Percentiles rank a stretch among this genome's conserved stretches.
Evolutionary conservation across 2,888 invertebrate genomes (phyloP).

Genomic region (Pteria penguin): DNA sequence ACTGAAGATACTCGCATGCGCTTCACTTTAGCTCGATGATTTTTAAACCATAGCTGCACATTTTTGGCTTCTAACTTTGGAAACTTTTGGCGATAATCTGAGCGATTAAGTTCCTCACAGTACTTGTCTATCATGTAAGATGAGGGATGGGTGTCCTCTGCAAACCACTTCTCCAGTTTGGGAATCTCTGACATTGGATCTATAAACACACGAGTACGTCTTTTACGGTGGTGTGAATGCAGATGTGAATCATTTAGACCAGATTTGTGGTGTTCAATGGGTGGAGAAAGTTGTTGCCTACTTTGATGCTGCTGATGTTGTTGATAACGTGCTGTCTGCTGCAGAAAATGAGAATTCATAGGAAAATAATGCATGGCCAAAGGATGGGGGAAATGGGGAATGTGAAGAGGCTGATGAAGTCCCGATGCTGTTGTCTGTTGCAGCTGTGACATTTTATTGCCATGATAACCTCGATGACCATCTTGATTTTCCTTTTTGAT

Average conservation of each 20-base stretch:
- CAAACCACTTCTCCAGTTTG: slow-evolving; percentile 89
- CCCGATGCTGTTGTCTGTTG: slow-evolving; percentile 47
- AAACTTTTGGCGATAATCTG: slow-evolving; percentile 98
- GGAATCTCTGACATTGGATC: slow-evolving; percentile 98
- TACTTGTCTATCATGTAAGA: slow-evolving; percentile 98
- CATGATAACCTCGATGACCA: slow-evolving; percentile 54
- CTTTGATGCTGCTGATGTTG: slow-evolving; percentile 49
- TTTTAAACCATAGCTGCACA: slow-evolving; percentile 99
- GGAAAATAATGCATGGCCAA: slow-evolving; percentile 74
- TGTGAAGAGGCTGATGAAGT: slow-evolving; percentile 63
- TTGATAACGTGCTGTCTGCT: slow-evolving; percentile 60
- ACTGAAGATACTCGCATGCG: slow-evolving; percentile 82
- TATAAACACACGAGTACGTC: slow-evolving; percentile 98
- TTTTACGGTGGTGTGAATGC: slow-evolving; percentile 82
- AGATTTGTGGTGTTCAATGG: slow-evolving; percentile 26
- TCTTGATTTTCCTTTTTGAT: slow-evolving; percentile 43
- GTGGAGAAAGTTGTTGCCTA: slow-evolving; percentile 32
- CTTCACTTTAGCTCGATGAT: slow-evolving; percentile 98
- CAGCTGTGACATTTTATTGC: slow-evolving; percentile 47
- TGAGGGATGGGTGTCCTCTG: slow-evolving; percentile 98
- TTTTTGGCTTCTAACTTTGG: slow-evolving; percentile 99
- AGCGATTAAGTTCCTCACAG: slow-evolving; percentile 97
- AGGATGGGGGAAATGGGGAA: slow-evolving; percentile 72
- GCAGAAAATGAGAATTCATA: slow-evolving; percentile 70
- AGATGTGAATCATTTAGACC: slow-evolving; percentile 19